Evolutionary conservation across 2,888 invertebrate species (phyloP), one percentile per base, ranked within the genome.

Genomic region (Sarcophaga carnaria): DNA sequence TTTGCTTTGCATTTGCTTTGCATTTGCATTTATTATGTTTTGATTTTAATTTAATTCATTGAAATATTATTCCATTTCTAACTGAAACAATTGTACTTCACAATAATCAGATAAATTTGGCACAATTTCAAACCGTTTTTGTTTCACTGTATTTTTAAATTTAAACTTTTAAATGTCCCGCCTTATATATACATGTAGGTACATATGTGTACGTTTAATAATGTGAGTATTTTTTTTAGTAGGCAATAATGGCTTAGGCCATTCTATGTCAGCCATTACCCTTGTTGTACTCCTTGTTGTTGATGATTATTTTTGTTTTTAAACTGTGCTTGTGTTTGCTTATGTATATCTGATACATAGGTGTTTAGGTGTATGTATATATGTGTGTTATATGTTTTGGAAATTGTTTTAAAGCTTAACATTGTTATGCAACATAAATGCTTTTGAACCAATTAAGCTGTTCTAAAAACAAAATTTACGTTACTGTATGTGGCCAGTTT

Each of bases 321-420:
- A 37, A 37, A 37, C 37, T 10, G 8, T 37, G 37, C 8, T 37
- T 10, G 37, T 37, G 8, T 37, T 37, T 37, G 37, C 2, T 37
- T 37, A 37, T 37, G 37, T 37, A 37, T 37, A 8, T 2, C 8
- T 37, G 8, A 10, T 37, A 10, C 8, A 37, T 10, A 37, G 37
- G 10, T 8, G 10, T 37, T 1, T 37, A 37, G 8, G 8, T 37
- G 20, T n/a, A 17, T 64, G 17, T 22, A 20, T 49, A 5, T 37
- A 54, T 20, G 20, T 37, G 12, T 22, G 67, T 69, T 80, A 12
- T 66, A 20, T 69, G 63, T 82, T 76, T 49, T 17, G 64, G 59
- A 82, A 82, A 82, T 82, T 76, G 76, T 82, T 83, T 83, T 78
- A 67, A 83, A 78, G 71, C 77, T 72, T 71, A 83, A 83, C 27